Evolutionary conservation across 2,113 vertebrate species (phyloP), one percentile per base, ranked within the genome.

Genomic region (Cynoglossus semilaevis): DNA sequence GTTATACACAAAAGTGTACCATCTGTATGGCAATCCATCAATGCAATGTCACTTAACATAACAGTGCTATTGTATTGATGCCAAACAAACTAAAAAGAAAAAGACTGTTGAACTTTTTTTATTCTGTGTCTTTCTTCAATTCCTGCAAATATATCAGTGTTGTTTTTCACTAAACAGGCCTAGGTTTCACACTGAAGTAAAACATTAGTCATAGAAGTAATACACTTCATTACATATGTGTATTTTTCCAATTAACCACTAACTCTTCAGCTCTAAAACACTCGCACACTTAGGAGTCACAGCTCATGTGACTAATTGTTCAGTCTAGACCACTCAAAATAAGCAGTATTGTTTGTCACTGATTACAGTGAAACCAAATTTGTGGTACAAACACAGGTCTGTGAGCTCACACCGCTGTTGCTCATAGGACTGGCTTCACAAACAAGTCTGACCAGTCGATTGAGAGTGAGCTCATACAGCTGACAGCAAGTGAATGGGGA

Each of bases 391-490:
- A 16, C 18, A 12, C 1, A 15, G 1, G 34, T 51, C n/a, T 29
- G 22, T 29, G 2, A 18, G 49, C n/a, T 42, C 17, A 55, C 15
- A 56, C 51, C 55, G 19, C 37, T 53, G 47, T 5, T 59, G 40
- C 7, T 63, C 10, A 4, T 7, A 9, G 8, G 29, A 17, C 63
- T 51, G 2, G 1, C 19, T 15, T 63, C 19, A 6, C 15, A 48
- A 76, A 76, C 67, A 11, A 37, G 74, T 82, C 51, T 40, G 52
- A 66, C 74, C n/a, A 1, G 78, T 70, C 51, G 14, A 36, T 8
- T n/a, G 22, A 55, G 57, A 22, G 37, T 63, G 37, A 76, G 16
- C 17, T 56, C 40, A 68, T 14, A 8, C 18, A 36, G 7, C 11
- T 38, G 51, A 18, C 16, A 29, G 43, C 34, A 51, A 15, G 15